Evolutionary conservation across 2,888 invertebrate species (phyloP).

Genomic region (Poecilus cupreus): DNA sequence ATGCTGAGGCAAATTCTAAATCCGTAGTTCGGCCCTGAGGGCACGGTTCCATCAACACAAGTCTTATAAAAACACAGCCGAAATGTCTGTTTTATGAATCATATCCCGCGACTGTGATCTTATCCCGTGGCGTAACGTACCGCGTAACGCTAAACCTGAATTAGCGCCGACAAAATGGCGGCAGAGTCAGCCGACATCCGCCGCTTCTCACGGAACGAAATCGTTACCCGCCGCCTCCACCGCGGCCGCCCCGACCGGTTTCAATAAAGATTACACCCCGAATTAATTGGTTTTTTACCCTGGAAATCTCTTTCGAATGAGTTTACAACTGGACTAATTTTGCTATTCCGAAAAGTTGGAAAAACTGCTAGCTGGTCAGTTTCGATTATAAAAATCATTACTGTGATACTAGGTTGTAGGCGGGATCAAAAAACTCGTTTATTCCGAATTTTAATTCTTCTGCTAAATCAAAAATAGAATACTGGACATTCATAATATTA

Average conservation of each 20-base stretch:
- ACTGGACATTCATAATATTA: too few species aligned
- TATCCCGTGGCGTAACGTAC: background rate
- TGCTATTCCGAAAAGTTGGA: background rate
- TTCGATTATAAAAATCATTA: background rate
- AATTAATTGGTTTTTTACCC: constrained; percentile 43
- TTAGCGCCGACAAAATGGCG: constrained; percentile 18
- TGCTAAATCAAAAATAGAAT: too few species aligned
- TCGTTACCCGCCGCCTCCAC: background rate
- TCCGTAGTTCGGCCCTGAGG: too few species aligned
- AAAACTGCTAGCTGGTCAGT: background rate
- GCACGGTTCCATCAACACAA: too few species aligned
- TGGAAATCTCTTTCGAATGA: constrained; percentile 30
- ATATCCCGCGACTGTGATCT: background rate
- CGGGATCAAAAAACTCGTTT: background rate
- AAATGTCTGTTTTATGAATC: constrained; percentile 24
- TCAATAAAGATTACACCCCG: constrained; percentile 46
- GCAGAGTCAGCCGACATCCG: background rate
- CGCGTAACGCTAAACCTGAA: constrained; percentile 7
- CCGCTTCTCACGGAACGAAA: background rate
- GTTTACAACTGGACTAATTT: constrained; percentile 25
- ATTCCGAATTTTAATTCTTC: too few species aligned
- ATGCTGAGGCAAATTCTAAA: too few species aligned
- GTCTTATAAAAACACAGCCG: background rate
- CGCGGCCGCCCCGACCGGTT: background rate
- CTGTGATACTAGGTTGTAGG: background rate